Evolutionary conservation across 2,888 invertebrate genomes (phyloP), one percentile per base, ranked within the genome.

Genomic region (Drosophila rellima): DNA sequence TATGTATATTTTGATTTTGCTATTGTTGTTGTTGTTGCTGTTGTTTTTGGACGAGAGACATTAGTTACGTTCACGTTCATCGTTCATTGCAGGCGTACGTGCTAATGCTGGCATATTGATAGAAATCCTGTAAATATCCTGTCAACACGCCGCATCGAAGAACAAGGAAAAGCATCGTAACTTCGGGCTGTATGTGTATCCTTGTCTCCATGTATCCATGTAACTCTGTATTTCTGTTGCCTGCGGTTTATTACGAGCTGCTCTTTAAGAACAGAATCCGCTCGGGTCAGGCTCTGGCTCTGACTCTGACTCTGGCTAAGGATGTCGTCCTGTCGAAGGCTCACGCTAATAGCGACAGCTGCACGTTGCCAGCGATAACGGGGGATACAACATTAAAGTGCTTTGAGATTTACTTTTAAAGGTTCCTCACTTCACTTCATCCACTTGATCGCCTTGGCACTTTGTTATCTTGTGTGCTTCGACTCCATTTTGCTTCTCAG

Each of bases 51-150:
- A 37, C 6, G 42, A 56, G 44, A 47, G 47, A 60, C 68, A 73
- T 76, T 74, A 72, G 80, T 76, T 67, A 80, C 52, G 78, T 90
- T 72, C 86, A 80, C 81, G 84, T 89, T 88, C 82, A 60, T 63
- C 76, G 52, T 63, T 75, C 80, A 57, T 57, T 79, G 73, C 65
- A 65, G 52, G 82, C 65, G 84, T 80, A 84, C 84, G 84, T 84
- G 84, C 89, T 84, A 90, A 84, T 85, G 70, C 81, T 50, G 78
- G 59, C 67, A 86, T 90, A 86, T 90, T 85, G 84, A 85, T 85
- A 88, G 87, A 90, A 86, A 88, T 86, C 84, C 87, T 82, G 89
- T 88, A 80, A 86, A 88, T 88, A 84, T 84, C 89, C 87, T 84
- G 84, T 84, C 89, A 88, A 88, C 84, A 90, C 70, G 67, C 76